Percentiles rank a stretch among this genome's conserved stretches.
phyloP scores from a whole-genome alignment of 2,113 vertebrate genomes.

The Gymnocephalus cernua region DNA sequence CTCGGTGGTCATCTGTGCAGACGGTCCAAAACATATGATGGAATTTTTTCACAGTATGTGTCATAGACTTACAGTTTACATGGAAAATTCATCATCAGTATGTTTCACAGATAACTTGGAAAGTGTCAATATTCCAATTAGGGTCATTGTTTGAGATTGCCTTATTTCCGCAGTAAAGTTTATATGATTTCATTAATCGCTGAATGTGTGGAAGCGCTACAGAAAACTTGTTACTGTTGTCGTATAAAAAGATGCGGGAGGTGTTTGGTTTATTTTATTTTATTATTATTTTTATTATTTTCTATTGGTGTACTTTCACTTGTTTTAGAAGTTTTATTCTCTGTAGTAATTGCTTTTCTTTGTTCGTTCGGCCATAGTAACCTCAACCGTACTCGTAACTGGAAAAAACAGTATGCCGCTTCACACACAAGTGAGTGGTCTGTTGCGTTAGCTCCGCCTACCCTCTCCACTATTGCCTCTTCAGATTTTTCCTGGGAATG shows the following conservation, averaged over 20 bases:
- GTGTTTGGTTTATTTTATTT: background rate
- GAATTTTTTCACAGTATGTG: background rate
- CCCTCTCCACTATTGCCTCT: too few relatives aligned
- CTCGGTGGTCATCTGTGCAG: background rate
- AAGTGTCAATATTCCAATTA: background rate
- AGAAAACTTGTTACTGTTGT: background rate
- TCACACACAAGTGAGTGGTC: too few relatives aligned
- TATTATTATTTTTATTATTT: too few relatives aligned
- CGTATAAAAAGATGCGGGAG: background rate
- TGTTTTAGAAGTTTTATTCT: too few relatives aligned
- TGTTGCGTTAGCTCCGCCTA: too few relatives aligned
- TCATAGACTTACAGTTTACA: background rate
- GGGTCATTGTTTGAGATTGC: background rate
- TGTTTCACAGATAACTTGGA: background rate
- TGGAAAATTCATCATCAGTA: background rate
- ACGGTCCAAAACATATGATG: background rate
- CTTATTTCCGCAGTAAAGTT: background rate
- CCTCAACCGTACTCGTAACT: too few relatives aligned
- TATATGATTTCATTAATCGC: background rate
- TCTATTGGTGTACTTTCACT: background rate
- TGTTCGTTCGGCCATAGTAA: too few relatives aligned
- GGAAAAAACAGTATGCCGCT: too few relatives aligned
- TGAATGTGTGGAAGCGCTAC: background rate
- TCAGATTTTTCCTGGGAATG: too few relatives aligned
- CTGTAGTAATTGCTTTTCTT: too few relatives aligned